Percentiles rank a stretch among this genome's conserved stretches.
Conservation (phyloP, 2,797 vertebrate genomes). For the Anomalospiza imberbis region DNA sequence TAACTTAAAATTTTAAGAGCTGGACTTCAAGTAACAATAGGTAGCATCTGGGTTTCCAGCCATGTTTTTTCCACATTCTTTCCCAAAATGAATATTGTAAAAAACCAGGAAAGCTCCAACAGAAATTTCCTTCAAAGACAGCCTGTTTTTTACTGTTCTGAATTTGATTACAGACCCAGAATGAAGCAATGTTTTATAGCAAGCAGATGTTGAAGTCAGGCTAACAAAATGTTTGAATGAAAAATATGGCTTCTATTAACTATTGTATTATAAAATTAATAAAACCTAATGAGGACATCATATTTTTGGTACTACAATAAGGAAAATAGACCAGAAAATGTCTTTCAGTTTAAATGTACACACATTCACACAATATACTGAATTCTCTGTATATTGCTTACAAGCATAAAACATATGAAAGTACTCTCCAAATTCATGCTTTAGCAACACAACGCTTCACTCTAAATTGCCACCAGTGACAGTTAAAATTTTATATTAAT, state of each 20-base stretch:
- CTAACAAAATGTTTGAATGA: slow-evolving; percentile 33
- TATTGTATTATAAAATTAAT: neutral
- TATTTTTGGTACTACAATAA: neutral
- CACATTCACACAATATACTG: neutral
- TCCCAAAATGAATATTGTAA: slow-evolving; percentile 31
- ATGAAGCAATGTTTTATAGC: slow-evolving; percentile 41
- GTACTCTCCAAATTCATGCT: neutral
- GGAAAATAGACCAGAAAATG: neutral
- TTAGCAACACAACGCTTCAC: neutral
- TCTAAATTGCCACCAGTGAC: neutral
- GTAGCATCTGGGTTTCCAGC: slow-evolving; percentile 7
- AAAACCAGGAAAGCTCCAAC: slow-evolving; percentile 30
- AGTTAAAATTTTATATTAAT: neutral
- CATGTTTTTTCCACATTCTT: slow-evolving; percentile 21
- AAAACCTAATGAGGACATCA: neutral
- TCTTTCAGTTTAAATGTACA: neutral
- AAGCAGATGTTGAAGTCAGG: slow-evolving; percentile 49
- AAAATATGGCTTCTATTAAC: slow-evolving; percentile 11
- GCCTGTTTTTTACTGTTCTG: slow-evolving; percentile 27
- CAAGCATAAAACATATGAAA: neutral
- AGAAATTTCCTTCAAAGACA: slow-evolving; percentile 53
- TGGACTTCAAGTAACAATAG: neutral
- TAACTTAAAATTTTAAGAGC: neutral
- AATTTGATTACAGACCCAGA: slow-evolving; percentile 42
- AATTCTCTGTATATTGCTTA: neutral